These are phyloP conservation scores for Protophormia terraenovae DNA, from an alignment of 2,888 invertebrate genomes.

Conservation along the genomic window DNA sequence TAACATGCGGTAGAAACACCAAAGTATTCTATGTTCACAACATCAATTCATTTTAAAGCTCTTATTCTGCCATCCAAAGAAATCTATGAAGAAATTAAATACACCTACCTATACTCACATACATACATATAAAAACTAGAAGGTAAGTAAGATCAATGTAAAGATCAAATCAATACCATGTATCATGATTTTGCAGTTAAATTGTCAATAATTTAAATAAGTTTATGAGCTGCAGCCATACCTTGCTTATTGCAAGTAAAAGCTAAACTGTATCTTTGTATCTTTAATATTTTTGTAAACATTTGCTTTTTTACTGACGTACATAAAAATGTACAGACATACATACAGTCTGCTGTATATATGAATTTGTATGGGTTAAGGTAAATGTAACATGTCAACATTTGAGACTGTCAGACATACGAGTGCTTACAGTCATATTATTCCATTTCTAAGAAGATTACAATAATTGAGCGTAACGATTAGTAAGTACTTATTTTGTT, in stretches of 20 bases:
- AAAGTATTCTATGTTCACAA: background rate
- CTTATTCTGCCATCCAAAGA: background rate
- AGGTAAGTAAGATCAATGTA: conserved; percentile 33
- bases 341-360: background rate
- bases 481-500: conserved; percentile 37
- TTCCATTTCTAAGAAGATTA: conserved; percentile 48
- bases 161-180: conserved; percentile 54
- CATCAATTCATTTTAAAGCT: background rate
- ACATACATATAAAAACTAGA: background rate
- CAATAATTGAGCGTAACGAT: conserved; percentile 61
- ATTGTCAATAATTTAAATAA: conserved; percentile 60
- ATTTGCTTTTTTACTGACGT: background rate
- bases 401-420: background rate
- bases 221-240: conserved; percentile 38
- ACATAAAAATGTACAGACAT: background rate
- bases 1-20: background rate
- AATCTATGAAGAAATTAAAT: background rate
- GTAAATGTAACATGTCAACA: conserved; percentile 10
- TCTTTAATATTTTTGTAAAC: conserved; percentile 27
- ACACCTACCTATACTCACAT: background rate
- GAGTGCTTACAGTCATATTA: background rate
- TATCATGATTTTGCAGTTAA: conserved; percentile 47
- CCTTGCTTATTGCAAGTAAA: background rate
- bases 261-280: background rate
- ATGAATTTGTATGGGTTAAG: background rate